phyloP scores from a whole-genome alignment of 2,888 invertebrate genomes.

The Laothoe populi region DNA sequence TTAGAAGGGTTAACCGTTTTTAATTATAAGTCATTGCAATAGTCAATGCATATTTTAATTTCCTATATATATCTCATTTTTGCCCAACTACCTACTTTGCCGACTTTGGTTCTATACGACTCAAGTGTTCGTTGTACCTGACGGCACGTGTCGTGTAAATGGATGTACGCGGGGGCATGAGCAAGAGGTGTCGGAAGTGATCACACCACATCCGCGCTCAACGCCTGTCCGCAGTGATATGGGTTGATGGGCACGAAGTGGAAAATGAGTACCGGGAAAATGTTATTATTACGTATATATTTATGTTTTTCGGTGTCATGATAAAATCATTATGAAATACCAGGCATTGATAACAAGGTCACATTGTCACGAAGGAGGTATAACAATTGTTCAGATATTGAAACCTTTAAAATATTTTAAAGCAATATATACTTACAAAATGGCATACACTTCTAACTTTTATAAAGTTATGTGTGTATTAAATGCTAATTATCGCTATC shows the following conservation, averaged over 20 bases:
- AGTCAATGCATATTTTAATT: too few species aligned
- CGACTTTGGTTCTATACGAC: too few species aligned
- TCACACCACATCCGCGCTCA: conserved; percentile 12
- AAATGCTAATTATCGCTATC: too few species aligned
- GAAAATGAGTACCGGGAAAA: conserved; percentile 7
- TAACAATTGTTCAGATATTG: not conserved
- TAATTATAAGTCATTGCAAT: too few species aligned
- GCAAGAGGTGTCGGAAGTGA: not conserved
- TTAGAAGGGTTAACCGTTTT: too few species aligned
- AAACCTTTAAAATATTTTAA: not conserved
- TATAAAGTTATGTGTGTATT: too few species aligned
- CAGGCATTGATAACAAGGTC: too few species aligned
- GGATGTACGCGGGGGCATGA: not conserved
- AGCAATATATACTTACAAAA: too few species aligned
- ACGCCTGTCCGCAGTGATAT: conserved; percentile 2
- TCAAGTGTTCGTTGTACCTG: conserved; percentile 20
- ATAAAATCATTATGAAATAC: not conserved
- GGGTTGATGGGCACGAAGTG: conserved; percentile 11
- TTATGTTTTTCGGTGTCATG: not conserved
- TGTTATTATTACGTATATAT: not conserved
- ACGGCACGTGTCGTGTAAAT: conserved; percentile 7
- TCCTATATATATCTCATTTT: too few species aligned
- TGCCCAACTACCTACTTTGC: too few species aligned
- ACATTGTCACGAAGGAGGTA: not conserved
- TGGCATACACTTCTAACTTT: too few species aligned